Evolutionary conservation across 1,140 invertebrate genomes (phyloP), one percentile per base, ranked within the genome.

Genomic region (Hypsibius dujardini): DNA sequence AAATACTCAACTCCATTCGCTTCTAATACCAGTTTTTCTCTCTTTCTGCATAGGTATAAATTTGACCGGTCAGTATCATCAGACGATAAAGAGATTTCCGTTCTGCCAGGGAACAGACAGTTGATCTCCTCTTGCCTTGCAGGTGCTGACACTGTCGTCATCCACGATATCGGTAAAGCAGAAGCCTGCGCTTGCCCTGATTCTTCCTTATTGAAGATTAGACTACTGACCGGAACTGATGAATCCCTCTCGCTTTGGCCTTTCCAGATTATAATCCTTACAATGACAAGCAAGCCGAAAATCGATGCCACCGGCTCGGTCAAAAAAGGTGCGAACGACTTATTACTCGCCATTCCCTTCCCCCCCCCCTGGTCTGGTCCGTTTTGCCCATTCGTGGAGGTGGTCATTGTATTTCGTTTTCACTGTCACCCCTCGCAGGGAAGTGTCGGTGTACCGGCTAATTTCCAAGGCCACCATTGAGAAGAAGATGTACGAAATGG

Each of bases 201-300:
- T 28, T 28, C 28, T 28, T 28, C 28, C 28, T 28, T 28, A 28
- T 28, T 28, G 28, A 28, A 28, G 28, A 28, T 28, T 28, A 28
- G 28, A 28, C 28, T 28, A 28, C 28, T 28, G 28, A 28, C 28
- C 28, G 28, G 28, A 28, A 28, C 28, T 28, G 28, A 28, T 28
- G 28, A 28, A 28, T 28, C 28, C 28, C 28, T 28, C 28, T 28
- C 28, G 28, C 28, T 28, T 28, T 28, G 28, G 28, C 28, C 28
- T 28, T 56, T 56, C n/a, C 50, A 56, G 50, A 85, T 76, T 84
- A 92, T 77, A 97, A 96, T 82, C 93, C 93, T 0, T 94, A 95
- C 77, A 96, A 97, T 79, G 93, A 97, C 78, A 94, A 95, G 78
- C 94, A 96, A 81, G 93, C 93, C 0, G 93, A 97, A 79, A 95